Conservation (phyloP, 2,113 vertebrate genomes). For the Megaceryle maxima region DNA sequence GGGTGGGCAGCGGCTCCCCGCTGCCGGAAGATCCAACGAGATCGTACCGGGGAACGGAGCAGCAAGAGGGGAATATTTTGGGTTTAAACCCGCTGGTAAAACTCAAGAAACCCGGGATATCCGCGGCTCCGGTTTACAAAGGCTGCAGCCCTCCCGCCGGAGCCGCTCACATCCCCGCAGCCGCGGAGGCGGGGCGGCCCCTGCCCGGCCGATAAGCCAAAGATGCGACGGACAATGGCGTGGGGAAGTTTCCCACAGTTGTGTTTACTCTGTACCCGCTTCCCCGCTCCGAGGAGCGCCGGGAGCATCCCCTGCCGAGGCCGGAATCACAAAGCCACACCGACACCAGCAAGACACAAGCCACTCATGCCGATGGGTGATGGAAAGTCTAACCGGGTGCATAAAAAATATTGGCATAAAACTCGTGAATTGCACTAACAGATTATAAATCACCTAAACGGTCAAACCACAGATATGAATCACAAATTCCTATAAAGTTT, state of each 20-base stretch:
- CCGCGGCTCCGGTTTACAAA: neutral
- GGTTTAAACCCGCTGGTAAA: neutral
- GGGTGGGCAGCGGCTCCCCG: neutral
- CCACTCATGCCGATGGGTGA: neutral
- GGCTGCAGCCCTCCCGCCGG: neutral
- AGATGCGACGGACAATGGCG: neutral
- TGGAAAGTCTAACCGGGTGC: neutral
- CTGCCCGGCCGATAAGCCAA: too few relatives aligned
- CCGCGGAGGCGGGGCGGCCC: neutral
- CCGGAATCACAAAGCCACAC: neutral
- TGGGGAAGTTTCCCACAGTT: neutral
- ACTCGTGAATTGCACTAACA: conserved; percentile 52
- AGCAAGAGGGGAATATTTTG: neutral
- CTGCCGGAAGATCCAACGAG: neutral
- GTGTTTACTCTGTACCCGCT: neutral
- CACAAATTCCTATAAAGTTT: conserved; percentile 62
- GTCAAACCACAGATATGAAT: conserved; percentile 60
- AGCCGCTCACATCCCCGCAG: neutral
- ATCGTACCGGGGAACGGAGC: neutral
- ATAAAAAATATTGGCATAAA: conserved; percentile 46
- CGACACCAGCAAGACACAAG: neutral
- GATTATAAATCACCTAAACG: conserved; percentile 50
- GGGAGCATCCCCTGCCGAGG: neutral
- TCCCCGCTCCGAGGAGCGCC: neutral
- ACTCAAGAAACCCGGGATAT: neutral